Conservation (phyloP, 64 coral and sea anemone genomes). For the Actinia tenebrosa region DNA sequence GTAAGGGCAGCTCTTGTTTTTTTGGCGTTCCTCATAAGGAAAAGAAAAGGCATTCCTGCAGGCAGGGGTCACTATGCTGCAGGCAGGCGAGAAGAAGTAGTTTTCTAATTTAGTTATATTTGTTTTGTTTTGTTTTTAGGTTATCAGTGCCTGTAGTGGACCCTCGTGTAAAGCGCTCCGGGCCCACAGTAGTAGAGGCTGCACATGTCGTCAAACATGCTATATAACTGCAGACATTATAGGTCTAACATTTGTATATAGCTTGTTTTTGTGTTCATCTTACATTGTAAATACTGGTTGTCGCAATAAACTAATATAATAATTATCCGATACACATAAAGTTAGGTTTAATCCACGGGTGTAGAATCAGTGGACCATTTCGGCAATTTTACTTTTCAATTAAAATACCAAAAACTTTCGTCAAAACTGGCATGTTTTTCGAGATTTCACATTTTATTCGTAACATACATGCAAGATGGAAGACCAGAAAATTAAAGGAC, state of each 20-base stretch:
- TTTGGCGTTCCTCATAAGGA: too few relatives aligned
- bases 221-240: slow-evolving; percentile 36
- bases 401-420: too few relatives aligned
- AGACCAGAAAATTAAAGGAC: too few relatives aligned
- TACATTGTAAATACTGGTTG: slow-evolving; percentile 43
- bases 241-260: slow-evolving; percentile 22
- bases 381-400: too few relatives aligned
- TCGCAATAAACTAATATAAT: background rate
- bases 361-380: too few relatives aligned
- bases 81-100: too few relatives aligned
- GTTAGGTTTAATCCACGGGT: background rate
- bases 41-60: too few relatives aligned
- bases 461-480: too few relatives aligned
- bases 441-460: too few relatives aligned
- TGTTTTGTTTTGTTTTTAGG: slow-evolving; percentile 30
- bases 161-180: slow-evolving; percentile 71
- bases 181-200: slow-evolving; percentile 93
- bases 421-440: too few relatives aligned
- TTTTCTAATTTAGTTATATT: background rate
- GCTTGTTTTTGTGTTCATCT: background rate
- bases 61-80: too few relatives aligned
- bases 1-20: too few relatives aligned
- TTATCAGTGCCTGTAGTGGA: slow-evolving; percentile 85
- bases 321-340: background rate
- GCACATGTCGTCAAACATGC: slow-evolving; percentile 92